Conservation (phyloP, 2,797 vertebrate species). For the Denticeps clupeoides region DNA sequence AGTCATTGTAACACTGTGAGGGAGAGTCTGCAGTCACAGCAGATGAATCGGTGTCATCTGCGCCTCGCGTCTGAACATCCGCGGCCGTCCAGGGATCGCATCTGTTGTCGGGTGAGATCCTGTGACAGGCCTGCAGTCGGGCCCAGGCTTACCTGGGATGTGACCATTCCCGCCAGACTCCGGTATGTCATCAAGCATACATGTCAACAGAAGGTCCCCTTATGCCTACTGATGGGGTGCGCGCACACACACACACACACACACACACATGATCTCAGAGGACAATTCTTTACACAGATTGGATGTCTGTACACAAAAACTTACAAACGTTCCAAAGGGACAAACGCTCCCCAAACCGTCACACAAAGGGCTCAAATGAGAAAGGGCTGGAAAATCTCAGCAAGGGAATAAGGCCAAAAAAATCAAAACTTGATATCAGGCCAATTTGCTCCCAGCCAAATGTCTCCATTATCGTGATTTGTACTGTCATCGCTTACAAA, state of each 20-base stretch:
- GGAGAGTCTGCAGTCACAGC: constrained; percentile 54
- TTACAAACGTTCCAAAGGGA: not conserved
- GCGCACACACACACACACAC: constrained; percentile 23
- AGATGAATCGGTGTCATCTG: constrained; percentile 58
- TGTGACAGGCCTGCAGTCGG: constrained; percentile 46
- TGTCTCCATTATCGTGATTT: no score
- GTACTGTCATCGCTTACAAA: no score
- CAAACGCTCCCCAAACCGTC: no score
- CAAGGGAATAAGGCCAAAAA: no score
- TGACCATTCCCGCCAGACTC: constrained; percentile 45
- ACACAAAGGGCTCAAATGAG: no score
- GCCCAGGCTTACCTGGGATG: constrained; percentile 53
- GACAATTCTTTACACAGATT: not conserved
- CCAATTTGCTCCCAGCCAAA: no score
- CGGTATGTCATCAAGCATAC: constrained; percentile 36
- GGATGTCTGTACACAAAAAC: not conserved
- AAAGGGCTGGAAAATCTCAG: no score
- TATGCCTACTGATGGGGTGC: constrained; percentile 26
- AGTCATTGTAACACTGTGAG: constrained; percentile 48
- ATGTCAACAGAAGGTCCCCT: constrained; percentile 36
- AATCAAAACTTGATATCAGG: no score
- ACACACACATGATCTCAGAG: not conserved
- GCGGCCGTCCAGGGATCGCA: constrained; percentile 44
- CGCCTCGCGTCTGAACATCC: constrained; percentile 66
- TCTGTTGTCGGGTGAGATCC: constrained; percentile 43